These are phyloP conservation scores for Narcine bancroftii DNA, from an alignment of 2,113 vertebrate genomes.

Conservation along the genomic window DNA sequence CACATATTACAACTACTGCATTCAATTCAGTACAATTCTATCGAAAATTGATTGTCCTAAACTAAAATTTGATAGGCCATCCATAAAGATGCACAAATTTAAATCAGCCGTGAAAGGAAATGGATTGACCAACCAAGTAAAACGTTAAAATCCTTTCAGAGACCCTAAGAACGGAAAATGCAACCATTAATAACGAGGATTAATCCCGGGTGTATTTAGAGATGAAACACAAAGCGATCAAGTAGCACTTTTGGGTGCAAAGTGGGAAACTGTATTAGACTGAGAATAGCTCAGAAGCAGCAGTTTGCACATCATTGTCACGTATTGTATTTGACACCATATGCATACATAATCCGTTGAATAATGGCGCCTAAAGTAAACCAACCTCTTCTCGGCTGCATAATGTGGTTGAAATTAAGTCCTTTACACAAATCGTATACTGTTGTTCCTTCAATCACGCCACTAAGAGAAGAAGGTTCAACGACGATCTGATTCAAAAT, in stretches of 20 bases:
- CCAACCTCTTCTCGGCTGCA: background rate
- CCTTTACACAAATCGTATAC: background rate
- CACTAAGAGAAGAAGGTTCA: background rate
- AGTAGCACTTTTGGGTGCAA: slow-evolving; percentile 40
- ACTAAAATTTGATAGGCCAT: background rate
- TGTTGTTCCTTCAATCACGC: slow-evolving; percentile 17
- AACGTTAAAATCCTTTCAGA: slow-evolving; percentile 20
- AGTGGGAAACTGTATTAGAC: slow-evolving; percentile 30
- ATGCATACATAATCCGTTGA: slow-evolving; percentile 35
- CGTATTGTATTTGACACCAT: slow-evolving; percentile 36
- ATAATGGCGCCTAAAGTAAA: slow-evolving; percentile 36
- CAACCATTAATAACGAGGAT: slow-evolving; percentile 64
- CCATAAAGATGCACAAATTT: slow-evolving; percentile 17
- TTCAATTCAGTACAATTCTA: background rate
- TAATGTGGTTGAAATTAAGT: slow-evolving; percentile 36
- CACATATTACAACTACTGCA: too few species aligned
- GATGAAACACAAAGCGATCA: slow-evolving; percentile 49
- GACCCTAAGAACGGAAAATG: slow-evolving; percentile 48
- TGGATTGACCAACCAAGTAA: slow-evolving; percentile 15
- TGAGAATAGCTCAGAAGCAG: slow-evolving; percentile 34
- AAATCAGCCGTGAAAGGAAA: slow-evolving; percentile 2
- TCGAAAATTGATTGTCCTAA: slow-evolving; percentile 6
- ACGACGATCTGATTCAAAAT: slow-evolving; percentile 8
- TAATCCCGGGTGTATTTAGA: slow-evolving; percentile 63
- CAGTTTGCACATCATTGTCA: slow-evolving; percentile 39